Base-by-base conservation (phyloP, 2,888 invertebrate genomes). In the Epiblema foenella region DNA sequence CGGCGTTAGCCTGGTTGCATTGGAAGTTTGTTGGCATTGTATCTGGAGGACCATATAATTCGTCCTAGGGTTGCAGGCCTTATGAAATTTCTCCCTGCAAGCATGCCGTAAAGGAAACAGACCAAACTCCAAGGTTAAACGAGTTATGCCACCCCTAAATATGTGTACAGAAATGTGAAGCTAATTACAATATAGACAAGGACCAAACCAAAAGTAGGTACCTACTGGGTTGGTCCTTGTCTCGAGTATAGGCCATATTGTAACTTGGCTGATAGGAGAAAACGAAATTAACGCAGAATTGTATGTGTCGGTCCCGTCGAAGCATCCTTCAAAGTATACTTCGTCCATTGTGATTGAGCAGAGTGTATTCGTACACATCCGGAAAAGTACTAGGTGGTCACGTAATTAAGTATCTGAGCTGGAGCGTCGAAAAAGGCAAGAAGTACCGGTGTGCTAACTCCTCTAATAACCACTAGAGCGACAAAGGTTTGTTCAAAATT, bases 391-490 rank as follows among this genome's bases (percentile, higher is more conserved):
- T 98, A 7, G 98, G 98, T 24, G 97, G 97, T 0, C 98, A 98
- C 86, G 98, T 98, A 37, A 95, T 98, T 67, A 96, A 96, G n/a
- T 82, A 96, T 98, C 64, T 86, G 98, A 60, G 98, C 98, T 17
- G 98, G 98, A 97, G 98, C 98, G 57, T 95, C 95, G 0, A 96
- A 75, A 94, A 95, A 56, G 95, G 94, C 10, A 95, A 94, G 65
- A 96, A 97, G 59, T 98, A 98, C 88, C 98, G 98, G 24, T 95
- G 98, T 78, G 98, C 97, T 67, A 98, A 98, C 93, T 98, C 97
- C 0, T 98, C 98, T 98, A 98, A 98, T 90, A 94, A 94, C 0
- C 98, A 98, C 86, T 98, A 98, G 98, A 98, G 98, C 75, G 96
- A 97, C 84, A 94, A 95, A 83, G 98, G 98, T 5, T 97, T 94